These are phyloP conservation scores for Meloidogyne chitwoodi DNA, from an alignment of 1,140 invertebrate genomes.

Conservation along the genomic window DNA sequence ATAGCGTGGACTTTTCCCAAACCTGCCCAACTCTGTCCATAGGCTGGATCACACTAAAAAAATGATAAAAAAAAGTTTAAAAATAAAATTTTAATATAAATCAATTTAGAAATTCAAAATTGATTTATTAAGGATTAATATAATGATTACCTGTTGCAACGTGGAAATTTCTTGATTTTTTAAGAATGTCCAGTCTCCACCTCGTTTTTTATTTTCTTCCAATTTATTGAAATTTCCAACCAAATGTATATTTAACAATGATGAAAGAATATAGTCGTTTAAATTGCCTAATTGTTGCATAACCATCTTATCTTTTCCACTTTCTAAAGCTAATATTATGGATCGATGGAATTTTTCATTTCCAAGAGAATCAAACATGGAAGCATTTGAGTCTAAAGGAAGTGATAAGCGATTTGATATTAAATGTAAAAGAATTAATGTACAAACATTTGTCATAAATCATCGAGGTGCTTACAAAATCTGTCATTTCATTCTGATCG, in stretches of 20 bases:
- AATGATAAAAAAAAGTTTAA: not conserved
- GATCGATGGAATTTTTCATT: constrained; percentile 38
- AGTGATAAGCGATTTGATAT: too few relatives aligned
- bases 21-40: not conserved
- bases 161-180: too few relatives aligned
- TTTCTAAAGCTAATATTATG: constrained; percentile 23
- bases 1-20: constrained; percentile 63
- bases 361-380: constrained; percentile 25
- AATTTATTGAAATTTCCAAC: too few relatives aligned
- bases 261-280: too few relatives aligned
- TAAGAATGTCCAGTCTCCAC: too few relatives aligned
- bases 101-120: too few relatives aligned
- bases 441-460: constrained; percentile 14
- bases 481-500: constrained; percentile 20
- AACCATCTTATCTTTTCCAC: not conserved
- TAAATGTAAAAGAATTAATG: not conserved
- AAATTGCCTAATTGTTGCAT: too few relatives aligned
- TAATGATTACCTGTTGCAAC: too few relatives aligned
- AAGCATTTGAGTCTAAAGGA: constrained; percentile 26
- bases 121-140: too few relatives aligned
- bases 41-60: constrained; percentile 6
- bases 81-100: not conserved
- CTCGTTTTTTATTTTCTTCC: too few relatives aligned
- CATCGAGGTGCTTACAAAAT: not conserved
- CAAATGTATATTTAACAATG: too few relatives aligned